Evolutionary conservation across 92 coral and sea anemone species (phyloP).

Genomic region (Pocillopora grandis): DNA sequence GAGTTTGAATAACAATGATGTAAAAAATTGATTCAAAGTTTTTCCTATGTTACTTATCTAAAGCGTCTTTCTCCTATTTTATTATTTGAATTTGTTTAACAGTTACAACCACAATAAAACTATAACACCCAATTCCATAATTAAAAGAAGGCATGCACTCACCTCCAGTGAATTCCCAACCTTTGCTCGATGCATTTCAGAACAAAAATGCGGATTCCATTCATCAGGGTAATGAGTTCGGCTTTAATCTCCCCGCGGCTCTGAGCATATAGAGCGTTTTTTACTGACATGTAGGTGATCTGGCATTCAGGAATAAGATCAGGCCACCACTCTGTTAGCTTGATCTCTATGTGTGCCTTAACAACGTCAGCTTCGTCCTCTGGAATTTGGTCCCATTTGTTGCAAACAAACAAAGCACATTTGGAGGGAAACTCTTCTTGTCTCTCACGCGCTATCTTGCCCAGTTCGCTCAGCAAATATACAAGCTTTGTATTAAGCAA

Average conservation of each 20-base stretch:
- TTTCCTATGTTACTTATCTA: too few relatives aligned
- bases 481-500: constrained; percentile 15
- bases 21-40: too few relatives aligned
- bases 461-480: constrained; percentile 25
- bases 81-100: too few relatives aligned
- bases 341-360: constrained; percentile 13
- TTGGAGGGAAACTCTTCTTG: constrained; percentile 27
- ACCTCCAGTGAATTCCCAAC: constrained; percentile 9
- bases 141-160: too few relatives aligned
- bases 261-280: constrained; percentile 27
- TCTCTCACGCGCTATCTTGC: constrained; percentile 1
- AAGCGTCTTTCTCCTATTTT: too few relatives aligned
- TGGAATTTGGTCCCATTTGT: constrained; percentile 57
- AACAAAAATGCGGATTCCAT: constrained; percentile 17
- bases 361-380: constrained; percentile 27
- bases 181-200: constrained; percentile 33
- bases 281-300: constrained; percentile 47
- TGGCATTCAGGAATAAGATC: constrained; percentile 34
- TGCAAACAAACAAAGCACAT: constrained; percentile 55
- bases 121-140: too few relatives aligned
- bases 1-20: too few relatives aligned
- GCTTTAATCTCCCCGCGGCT: constrained; percentile 1
- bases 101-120: too few relatives aligned
- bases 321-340: constrained; percentile 45
- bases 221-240: constrained; percentile 32